phyloP scores from a whole-genome alignment of 2,113 vertebrate species.

The Eptatretus burgeri region DNA sequence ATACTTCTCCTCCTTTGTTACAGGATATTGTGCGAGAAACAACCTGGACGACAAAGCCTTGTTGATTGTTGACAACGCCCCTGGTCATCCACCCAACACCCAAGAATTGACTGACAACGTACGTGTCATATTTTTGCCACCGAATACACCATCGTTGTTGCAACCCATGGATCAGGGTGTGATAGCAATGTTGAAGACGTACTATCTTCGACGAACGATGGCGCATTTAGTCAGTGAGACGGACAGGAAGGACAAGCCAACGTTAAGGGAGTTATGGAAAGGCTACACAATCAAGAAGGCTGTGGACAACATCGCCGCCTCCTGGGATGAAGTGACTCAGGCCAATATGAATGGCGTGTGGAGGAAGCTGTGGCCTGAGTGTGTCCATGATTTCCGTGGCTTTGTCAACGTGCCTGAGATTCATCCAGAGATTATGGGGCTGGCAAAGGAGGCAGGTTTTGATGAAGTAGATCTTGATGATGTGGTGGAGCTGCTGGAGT shows the following conservation, averaged over 20 bases:
- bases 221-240: not conserved
- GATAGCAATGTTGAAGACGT: conserved; percentile 8
- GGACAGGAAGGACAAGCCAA: not conserved
- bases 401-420: not conserved
- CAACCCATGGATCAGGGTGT: conserved; percentile 9
- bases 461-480: not conserved
- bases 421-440: not conserved
- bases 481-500: not conserved
- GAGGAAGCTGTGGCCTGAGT: not conserved
- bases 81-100: conserved; percentile 5
- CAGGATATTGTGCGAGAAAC: conserved; percentile 10
- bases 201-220: not conserved
- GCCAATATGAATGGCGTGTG: not conserved
- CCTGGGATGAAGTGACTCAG: not conserved
- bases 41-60: conserved; percentile 11
- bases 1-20: conserved; percentile 8
- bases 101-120: not conserved
- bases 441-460: not conserved
- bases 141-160: conserved; percentile 7
- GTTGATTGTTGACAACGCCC: conserved; percentile 10
- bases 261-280: not conserved
- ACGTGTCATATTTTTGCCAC: conserved; percentile 7
- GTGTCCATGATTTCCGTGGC: not conserved
- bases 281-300: conserved; percentile 3
- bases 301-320: conserved; percentile 2